Conservation (phyloP, 1,140 invertebrate species). For the Lordiphosa mommai region DNA sequence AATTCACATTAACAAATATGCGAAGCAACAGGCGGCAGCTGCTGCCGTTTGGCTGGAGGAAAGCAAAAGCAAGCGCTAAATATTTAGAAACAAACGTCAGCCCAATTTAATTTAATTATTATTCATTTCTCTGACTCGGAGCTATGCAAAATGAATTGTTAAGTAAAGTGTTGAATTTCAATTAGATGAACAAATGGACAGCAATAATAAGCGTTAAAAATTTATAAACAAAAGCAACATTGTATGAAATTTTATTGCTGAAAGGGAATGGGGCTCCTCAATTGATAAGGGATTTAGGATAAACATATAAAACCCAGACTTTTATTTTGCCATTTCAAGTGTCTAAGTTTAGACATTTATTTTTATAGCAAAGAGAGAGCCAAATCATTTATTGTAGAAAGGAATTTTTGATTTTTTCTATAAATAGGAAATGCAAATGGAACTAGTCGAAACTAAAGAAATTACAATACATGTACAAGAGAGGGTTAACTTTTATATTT, state of each 20-base stretch:
- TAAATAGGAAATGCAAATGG: slow-evolving; percentile 1
- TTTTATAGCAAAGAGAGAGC: slow-evolving; percentile 3
- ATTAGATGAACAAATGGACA: slow-evolving; percentile 22
- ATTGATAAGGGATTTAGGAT: neutral
- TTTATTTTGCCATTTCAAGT: slow-evolving; percentile 16
- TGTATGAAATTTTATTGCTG: neutral
- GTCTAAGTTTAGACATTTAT: slow-evolving; percentile 32
- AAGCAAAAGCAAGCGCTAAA: slow-evolving; percentile 29
- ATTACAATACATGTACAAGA: too few relatives aligned
- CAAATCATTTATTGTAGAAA: neutral
- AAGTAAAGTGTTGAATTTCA: slow-evolving; percentile 44
- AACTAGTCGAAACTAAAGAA: too few relatives aligned
- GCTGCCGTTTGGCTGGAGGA: slow-evolving; percentile 20
- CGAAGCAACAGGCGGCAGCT: slow-evolving; percentile 59
- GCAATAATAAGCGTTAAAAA: slow-evolving; percentile 24
- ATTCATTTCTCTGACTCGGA: slow-evolving; percentile 29
- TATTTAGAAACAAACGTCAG: slow-evolving; percentile 44
- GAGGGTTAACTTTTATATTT: too few relatives aligned
- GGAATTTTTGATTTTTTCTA: neutral
- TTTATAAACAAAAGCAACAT: slow-evolving; percentile 39
- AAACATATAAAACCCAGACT: too few relatives aligned
- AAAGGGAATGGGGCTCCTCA: slow-evolving; percentile 5
- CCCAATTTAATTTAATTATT: slow-evolving; percentile 46
- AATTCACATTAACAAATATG: slow-evolving; percentile 63
- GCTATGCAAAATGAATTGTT: slow-evolving; percentile 26